phyloP scores from a whole-genome alignment of 2,888 invertebrate genomes.

The Hemicrepidius hirtus region DNA sequence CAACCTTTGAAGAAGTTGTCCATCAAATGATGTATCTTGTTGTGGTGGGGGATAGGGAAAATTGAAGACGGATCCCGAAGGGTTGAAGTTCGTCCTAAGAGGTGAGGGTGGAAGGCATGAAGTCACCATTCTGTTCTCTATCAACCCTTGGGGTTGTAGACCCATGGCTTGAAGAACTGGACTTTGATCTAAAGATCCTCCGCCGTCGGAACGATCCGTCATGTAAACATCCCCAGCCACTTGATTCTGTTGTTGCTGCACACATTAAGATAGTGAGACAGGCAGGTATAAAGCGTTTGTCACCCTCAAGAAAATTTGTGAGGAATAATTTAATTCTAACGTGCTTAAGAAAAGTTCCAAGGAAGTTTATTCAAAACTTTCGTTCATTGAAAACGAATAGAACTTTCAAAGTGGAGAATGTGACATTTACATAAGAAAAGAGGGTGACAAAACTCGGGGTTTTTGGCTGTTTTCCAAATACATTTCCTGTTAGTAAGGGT shows the following conservation, averaged over 20 bases:
- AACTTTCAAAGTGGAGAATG: neutral
- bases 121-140: constrained; percentile 68
- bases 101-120: constrained; percentile 68
- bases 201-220: constrained; percentile 60
- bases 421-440: constrained; percentile 23
- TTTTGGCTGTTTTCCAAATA: constrained; percentile 28
- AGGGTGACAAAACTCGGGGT: constrained; percentile 20
- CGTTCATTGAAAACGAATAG: neutral
- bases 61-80: constrained; percentile 64
- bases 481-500: neutral
- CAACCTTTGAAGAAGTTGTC: constrained; percentile 74
- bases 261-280: constrained; percentile 11
- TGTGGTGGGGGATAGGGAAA: constrained; percentile 63
- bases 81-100: constrained; percentile 65
- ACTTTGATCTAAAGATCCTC: constrained; percentile 63
- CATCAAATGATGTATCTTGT: constrained; percentile 66
- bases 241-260: constrained; percentile 56
- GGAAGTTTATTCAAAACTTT: constrained; percentile 4
- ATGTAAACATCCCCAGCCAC: constrained; percentile 47
- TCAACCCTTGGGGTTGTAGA: constrained; percentile 65
- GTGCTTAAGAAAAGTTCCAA: neutral
- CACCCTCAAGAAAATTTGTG: constrained; percentile 17
- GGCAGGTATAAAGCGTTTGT: neutral
- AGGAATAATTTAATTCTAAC: constrained; percentile 13
- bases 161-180: constrained; percentile 65